A percentile compares a stretch with the other conserved stretches of the same genome.
These are phyloP conservation scores for Onychorhynchus coronatus DNA, from an alignment of 2,113 vertebrate genomes.

Conservation along the genomic window DNA sequence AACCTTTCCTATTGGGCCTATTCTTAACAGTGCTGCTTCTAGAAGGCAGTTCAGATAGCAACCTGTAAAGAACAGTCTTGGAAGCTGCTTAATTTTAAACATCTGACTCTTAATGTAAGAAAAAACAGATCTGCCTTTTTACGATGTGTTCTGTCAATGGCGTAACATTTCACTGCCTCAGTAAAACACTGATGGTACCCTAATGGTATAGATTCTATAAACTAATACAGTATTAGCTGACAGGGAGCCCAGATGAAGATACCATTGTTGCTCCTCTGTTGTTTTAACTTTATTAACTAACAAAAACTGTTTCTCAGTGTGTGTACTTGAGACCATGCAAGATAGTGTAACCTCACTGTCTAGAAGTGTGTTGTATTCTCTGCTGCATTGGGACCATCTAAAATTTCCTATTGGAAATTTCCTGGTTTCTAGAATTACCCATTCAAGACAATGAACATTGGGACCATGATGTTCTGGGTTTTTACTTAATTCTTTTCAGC, in stretches of 20 bases:
- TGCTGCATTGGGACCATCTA: constrained; percentile 25
- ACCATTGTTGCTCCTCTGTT: neutral
- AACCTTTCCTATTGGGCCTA: neutral
- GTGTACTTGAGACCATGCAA: neutral
- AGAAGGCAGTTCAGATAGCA: neutral
- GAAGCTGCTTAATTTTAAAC: constrained; percentile 13
- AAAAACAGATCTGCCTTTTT: neutral
- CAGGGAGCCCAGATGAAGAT: neutral
- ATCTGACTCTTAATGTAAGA: constrained; percentile 45
- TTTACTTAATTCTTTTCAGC: neutral
- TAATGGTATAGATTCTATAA: neutral
- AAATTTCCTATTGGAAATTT: neutral
- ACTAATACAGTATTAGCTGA: neutral
- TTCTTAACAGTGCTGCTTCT: neutral
- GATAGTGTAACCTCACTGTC: neutral
- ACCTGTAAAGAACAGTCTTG: neutral
- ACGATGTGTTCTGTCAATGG: neutral
- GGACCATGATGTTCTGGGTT: constrained; percentile 17
- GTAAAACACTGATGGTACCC: neutral
- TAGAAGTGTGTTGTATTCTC: neutral
- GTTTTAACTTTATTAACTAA: neutral
- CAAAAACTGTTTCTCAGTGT: neutral
- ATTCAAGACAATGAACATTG: neutral
- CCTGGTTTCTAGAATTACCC: neutral
- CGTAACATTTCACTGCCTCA: constrained; percentile 11